A percentile compares a stretch with the other conserved stretches of the same genome.
Evolutionary conservation across 2,113 vertebrate genomes (phyloP).

Genomic region (Zingel zingel): DNA sequence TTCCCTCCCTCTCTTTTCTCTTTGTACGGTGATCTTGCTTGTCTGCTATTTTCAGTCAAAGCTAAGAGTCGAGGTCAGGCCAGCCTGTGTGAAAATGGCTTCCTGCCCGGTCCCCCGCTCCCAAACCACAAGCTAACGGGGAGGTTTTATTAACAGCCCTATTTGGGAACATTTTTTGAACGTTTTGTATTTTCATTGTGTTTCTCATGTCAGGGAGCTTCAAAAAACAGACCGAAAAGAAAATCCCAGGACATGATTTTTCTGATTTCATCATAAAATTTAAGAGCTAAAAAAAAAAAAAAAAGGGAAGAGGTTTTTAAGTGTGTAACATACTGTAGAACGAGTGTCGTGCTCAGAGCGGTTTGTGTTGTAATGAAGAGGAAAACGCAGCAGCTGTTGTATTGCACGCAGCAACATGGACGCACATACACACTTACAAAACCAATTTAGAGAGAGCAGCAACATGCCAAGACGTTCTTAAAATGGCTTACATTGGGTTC

Average conservation of each 20-base stretch:
- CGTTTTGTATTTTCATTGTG: slow-evolving; percentile 54
- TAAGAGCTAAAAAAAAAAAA: background rate
- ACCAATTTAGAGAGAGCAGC: background rate
- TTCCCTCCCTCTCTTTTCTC: slow-evolving; percentile 30
- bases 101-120: slow-evolving; percentile 72
- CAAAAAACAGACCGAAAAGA: slow-evolving; percentile 14
- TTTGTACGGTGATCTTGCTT: slow-evolving; percentile 58
- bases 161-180: slow-evolving; percentile 59
- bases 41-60: slow-evolving; percentile 82
- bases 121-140: slow-evolving; percentile 68
- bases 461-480: background rate
- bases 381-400: background rate
- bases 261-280: slow-evolving; percentile 21
- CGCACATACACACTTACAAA: slow-evolving; percentile 24
- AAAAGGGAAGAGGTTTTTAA: background rate
- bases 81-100: slow-evolving; percentile 83
- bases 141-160: slow-evolving; percentile 75
- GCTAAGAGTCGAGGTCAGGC: slow-evolving; percentile 74
- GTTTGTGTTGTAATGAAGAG: background rate
- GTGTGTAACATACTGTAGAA: slow-evolving; percentile 5
- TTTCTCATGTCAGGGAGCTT: slow-evolving; percentile 64
- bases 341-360: background rate
- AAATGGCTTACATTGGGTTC: background rate
- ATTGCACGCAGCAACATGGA: background rate
- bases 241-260: background rate